phyloP scores from a whole-genome alignment of 37 sponge, comb jelly and placozoan genomes.

The Crambe crambe region DNA sequence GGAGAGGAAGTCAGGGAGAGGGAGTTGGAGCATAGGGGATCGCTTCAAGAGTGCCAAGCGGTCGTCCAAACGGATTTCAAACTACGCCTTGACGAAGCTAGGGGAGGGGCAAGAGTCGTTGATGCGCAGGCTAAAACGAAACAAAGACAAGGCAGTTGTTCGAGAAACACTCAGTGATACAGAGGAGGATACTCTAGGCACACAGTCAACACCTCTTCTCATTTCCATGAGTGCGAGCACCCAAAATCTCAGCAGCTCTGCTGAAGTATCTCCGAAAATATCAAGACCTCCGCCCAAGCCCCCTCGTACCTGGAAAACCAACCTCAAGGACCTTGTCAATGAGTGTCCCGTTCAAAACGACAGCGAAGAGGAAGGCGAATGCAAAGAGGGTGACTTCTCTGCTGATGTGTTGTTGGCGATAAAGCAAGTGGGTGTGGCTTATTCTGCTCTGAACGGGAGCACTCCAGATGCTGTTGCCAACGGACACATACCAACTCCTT shows the following conservation, averaged over 20 bases:
- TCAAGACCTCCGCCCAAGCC: slow-evolving; percentile 44
- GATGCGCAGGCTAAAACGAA: not conserved
- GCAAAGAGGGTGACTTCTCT: slow-evolving; percentile 13
- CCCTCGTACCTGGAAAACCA: slow-evolving; percentile 45
- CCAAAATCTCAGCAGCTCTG: not conserved
- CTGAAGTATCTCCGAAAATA: not conserved
- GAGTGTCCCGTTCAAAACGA: slow-evolving; percentile 1
- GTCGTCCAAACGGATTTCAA: slow-evolving; percentile 8
- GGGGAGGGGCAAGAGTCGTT: not conserved
- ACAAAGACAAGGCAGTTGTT: not conserved
- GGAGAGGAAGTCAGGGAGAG: not conserved
- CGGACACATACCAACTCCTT: not conserved
- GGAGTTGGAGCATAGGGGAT: slow-evolving; percentile 27
- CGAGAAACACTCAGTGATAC: slow-evolving; percentile 34
- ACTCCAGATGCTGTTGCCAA: slow-evolving; percentile 13
- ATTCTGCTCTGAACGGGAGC: not conserved
- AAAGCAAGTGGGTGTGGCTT: slow-evolving; percentile 18
- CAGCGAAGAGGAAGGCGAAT: not conserved
- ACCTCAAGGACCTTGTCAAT: not conserved
- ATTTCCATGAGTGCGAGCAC: slow-evolving; percentile 7
- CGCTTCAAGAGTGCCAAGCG: slow-evolving; percentile 14
- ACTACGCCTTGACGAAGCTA: slow-evolving; percentile 7
- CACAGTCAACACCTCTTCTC: slow-evolving; percentile 13
- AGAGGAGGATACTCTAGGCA: slow-evolving; percentile 13
- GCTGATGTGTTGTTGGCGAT: slow-evolving; percentile 41